A percentile compares a stretch with the other conserved stretches of the same genome.
These are phyloP conservation scores for Bombus ignitus DNA, from an alignment of 1,140 invertebrate species.

Conservation along the genomic window DNA sequence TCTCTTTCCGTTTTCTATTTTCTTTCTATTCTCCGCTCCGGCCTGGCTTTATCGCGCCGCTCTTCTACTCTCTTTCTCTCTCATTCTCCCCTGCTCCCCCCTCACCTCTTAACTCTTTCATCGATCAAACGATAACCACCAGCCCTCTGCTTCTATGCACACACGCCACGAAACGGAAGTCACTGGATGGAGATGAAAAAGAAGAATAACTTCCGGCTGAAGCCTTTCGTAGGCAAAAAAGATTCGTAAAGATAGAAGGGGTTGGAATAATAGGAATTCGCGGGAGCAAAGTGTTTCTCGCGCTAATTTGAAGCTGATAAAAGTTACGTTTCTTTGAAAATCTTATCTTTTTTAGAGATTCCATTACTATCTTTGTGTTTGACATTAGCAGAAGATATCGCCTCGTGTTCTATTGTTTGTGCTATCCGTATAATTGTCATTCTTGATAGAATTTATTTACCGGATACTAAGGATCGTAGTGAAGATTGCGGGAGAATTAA, in stretches of 20 bases:
- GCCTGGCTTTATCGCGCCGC: slow-evolving; percentile 39
- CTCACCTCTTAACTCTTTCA: slow-evolving; percentile 52
- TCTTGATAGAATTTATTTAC: too few relatives aligned
- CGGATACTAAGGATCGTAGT: too few relatives aligned
- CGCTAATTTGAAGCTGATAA: slow-evolving; percentile 5
- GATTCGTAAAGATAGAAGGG: too few relatives aligned
- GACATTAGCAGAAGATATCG: too few relatives aligned
- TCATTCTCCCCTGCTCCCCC: too few relatives aligned
- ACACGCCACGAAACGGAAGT: slow-evolving; percentile 14
- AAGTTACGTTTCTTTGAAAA: background rate
- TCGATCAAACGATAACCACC: slow-evolving; percentile 63
- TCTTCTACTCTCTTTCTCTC: slow-evolving; percentile 1
- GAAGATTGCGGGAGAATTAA: too few relatives aligned
- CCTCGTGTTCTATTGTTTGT: too few relatives aligned
- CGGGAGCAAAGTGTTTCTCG: background rate
- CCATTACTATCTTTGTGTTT: too few relatives aligned
- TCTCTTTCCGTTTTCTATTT: slow-evolving; percentile 43
- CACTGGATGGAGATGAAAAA: slow-evolving; percentile 42
- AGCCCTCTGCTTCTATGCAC: background rate
- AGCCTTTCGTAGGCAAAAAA: background rate
- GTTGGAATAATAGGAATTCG: background rate
- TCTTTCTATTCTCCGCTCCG: slow-evolving; percentile 39
- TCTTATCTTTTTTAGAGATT: background rate
- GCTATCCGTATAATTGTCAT: too few relatives aligned
- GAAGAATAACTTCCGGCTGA: slow-evolving; percentile 46